Evolutionary conservation across 2,888 invertebrate genomes (phyloP).

Genomic region (Mallateleia sp.): DNA sequence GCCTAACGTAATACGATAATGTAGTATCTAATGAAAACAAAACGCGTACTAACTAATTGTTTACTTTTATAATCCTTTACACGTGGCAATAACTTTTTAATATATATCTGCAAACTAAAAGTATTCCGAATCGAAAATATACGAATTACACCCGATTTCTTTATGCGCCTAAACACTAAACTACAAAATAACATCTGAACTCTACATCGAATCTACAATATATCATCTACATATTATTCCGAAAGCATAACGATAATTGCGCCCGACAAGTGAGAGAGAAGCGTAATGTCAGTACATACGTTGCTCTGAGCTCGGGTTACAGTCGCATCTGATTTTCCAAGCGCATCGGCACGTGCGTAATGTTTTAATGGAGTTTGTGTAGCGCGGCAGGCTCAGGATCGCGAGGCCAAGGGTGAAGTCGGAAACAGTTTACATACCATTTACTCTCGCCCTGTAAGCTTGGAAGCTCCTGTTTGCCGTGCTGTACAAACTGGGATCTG

Average conservation of each 20-base stretch:
- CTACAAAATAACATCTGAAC: not conserved
- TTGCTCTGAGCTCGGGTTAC: constrained; percentile 71
- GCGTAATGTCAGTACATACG: constrained; percentile 70
- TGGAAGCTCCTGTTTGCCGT: constrained; percentile 87
- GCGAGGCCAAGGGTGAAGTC: constrained; percentile 87
- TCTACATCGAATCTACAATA: constrained; percentile 15
- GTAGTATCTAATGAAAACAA: no score
- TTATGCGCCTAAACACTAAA: no score
- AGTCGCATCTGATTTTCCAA: constrained; percentile 89
- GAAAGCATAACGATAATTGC: constrained; percentile 53
- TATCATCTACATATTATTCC: constrained; percentile 23
- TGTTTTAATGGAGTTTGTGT: constrained; percentile 90
- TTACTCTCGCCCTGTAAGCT: constrained; percentile 88
- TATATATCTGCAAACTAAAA: no score
- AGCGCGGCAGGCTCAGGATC: constrained; percentile 83
- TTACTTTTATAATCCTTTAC: no score
- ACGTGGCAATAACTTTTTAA: no score
- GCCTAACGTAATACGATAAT: no score
- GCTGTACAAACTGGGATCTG: constrained; percentile 88
- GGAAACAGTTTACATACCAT: constrained; percentile 89
- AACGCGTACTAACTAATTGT: no score
- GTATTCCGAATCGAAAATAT: no score
- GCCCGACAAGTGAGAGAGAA: constrained; percentile 55
- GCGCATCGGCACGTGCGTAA: constrained; percentile 90
- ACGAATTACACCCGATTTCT: no score